Evolutionary conservation across 2,797 vertebrate species (phyloP).

Genomic region (Masticophis lateralis): DNA sequence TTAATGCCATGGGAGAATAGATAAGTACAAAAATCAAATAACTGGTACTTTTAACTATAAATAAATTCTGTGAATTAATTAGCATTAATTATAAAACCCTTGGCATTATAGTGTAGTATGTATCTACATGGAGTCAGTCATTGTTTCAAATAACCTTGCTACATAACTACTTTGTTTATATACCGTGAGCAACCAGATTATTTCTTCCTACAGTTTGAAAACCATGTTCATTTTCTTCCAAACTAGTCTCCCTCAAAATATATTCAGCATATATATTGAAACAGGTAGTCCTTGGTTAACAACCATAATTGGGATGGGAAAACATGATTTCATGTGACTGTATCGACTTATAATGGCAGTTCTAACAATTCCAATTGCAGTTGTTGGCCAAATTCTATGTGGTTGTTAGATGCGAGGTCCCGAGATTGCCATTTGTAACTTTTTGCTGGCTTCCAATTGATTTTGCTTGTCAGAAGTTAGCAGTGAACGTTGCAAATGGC

Average conservation of each 20-base stretch:
- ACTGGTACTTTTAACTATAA: neutral
- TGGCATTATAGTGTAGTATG: neutral
- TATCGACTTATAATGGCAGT: neutral
- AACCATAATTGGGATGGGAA: neutral
- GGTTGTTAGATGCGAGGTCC: neutral
- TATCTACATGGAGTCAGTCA: neutral
- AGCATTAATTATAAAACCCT: conserved; percentile 20
- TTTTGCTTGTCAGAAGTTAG: neutral
- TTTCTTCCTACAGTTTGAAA: neutral
- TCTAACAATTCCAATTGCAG: neutral
- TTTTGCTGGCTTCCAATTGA: neutral
- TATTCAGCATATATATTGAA: neutral
- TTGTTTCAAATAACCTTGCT: neutral
- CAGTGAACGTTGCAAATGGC: neutral
- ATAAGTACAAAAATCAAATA: conserved; percentile 5
- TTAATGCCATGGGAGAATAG: conserved; percentile 13
- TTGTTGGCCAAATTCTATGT: neutral
- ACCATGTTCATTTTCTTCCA: neutral
- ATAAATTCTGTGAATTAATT: neutral
- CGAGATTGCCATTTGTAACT: neutral
- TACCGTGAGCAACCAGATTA: rapidly evolving
- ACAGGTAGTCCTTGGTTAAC: neutral
- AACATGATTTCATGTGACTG: neutral
- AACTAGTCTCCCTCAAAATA: neutral
- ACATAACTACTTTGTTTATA: conserved; percentile 6